These are phyloP conservation scores for Calidris pugnax DNA, from an alignment of 2,113 vertebrate species.

Conservation along the genomic window DNA sequence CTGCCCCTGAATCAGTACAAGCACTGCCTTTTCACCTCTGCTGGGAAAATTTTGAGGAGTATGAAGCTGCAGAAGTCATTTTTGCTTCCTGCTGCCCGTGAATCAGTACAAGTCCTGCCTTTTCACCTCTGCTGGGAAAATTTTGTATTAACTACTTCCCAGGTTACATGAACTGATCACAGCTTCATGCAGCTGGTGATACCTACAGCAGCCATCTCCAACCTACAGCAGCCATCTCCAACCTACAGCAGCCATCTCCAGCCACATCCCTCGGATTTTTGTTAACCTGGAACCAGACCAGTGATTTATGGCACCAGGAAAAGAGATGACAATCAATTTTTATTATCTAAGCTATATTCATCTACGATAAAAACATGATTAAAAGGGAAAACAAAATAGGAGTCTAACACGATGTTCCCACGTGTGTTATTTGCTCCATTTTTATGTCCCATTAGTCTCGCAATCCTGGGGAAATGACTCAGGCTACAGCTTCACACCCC, in stretches of 20 bases:
- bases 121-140: not conserved
- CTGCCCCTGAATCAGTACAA: not conserved
- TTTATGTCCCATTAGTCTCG: not conserved
- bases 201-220: not conserved
- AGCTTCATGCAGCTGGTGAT: not conserved
- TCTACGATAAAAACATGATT: not conserved
- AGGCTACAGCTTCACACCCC: not conserved
- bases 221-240: not conserved
- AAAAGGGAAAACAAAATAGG: not conserved
- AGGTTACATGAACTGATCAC: not conserved
- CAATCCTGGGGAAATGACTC: not conserved
- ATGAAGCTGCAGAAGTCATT: not conserved
- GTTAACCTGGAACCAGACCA: not conserved
- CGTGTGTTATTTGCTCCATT: not conserved
- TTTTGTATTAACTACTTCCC: not conserved
- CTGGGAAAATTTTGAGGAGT: not conserved
- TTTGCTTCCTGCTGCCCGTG: not conserved
- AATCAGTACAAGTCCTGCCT: not conserved
- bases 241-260: not conserved
- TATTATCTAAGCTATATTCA: not conserved
- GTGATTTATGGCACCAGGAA: not conserved
- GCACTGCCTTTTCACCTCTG: not conserved
- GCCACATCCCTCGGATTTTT: not conserved
- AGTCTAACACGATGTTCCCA: not conserved
- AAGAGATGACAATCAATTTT: not conserved